These are phyloP conservation scores for Aporophyla nigra DNA, from an alignment of 2,888 invertebrate species.

Conservation along the genomic window DNA sequence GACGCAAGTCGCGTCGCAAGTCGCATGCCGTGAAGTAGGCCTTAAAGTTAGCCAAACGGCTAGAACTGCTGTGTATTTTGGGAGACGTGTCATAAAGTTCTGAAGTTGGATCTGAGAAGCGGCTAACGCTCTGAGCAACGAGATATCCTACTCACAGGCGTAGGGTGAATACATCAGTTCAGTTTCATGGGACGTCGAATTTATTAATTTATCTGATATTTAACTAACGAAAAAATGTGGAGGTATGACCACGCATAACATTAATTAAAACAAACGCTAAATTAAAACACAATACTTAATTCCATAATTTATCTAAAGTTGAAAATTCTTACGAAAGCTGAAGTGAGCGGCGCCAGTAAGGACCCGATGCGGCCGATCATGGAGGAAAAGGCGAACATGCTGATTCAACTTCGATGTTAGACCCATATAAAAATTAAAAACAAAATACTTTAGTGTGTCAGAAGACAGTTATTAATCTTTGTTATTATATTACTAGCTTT, in stretches of 20 bases:
- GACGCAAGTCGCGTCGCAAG: background rate
- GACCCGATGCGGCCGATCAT: slow-evolving; percentile 92
- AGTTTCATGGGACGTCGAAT: background rate
- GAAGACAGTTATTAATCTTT: no score
- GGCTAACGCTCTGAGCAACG: slow-evolving; percentile 6
- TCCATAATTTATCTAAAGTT: background rate
- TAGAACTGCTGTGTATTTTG: slow-evolving; percentile 30
- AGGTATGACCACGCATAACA: no score
- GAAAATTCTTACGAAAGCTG: slow-evolving; percentile 88
- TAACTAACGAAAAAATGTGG: background rate
- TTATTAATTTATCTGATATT: background rate
- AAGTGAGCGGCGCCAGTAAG: slow-evolving; percentile 91
- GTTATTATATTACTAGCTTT: no score
- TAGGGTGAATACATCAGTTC: background rate
- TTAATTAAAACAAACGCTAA: no score
- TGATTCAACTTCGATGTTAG: no score
- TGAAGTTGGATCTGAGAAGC: slow-evolving; percentile 4
- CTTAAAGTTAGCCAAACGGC: background rate
- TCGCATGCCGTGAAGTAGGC: background rate
- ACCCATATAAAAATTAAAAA: no score
- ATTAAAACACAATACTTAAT: background rate
- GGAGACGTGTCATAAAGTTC: slow-evolving; percentile 33
- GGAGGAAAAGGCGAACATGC: slow-evolving; percentile 91
- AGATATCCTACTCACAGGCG: background rate
- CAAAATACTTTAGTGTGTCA: no score